These are phyloP conservation scores for Hystrix brachyura DNA, from an alignment of 2,113 vertebrate genomes.

Conservation along the genomic window DNA sequence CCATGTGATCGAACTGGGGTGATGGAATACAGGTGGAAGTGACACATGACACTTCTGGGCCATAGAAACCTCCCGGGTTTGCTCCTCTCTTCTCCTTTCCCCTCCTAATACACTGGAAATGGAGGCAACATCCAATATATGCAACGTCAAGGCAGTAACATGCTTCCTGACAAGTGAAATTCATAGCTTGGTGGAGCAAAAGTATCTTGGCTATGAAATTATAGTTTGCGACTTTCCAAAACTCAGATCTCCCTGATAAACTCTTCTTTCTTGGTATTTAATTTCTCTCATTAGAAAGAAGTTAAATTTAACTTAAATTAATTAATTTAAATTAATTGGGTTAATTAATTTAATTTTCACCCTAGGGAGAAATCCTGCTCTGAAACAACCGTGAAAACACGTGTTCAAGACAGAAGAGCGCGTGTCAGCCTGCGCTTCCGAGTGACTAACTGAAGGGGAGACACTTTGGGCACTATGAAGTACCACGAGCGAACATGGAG, in stretches of 20 bases:
- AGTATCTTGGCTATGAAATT: background rate
- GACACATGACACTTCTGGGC: background rate
- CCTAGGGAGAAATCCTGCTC: background rate
- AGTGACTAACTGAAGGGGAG: background rate
- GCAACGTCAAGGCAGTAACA: background rate
- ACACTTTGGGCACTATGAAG: background rate
- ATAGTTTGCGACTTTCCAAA: background rate
- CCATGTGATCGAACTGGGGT: background rate
- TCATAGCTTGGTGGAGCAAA: background rate
- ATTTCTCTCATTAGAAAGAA: conserved; percentile 51
- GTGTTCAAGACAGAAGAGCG: background rate
- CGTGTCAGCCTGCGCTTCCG: background rate
- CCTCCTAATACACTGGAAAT: background rate
- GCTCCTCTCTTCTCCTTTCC: background rate
- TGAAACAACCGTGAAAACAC: background rate
- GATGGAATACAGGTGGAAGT: background rate
- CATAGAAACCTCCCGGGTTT: background rate
- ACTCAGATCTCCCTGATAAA: background rate
- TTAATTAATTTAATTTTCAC: conserved; percentile 71
- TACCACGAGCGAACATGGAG: background rate
- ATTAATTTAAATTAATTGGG: conserved; percentile 63
- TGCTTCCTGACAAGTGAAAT: background rate
- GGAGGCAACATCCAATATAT: background rate
- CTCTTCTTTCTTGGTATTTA: conserved; percentile 61
- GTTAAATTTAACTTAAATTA: conserved; percentile 67